Percentiles rank a stretch among this genome's conserved stretches.
Conservation (phyloP, 2,797 vertebrate genomes). For the Onychomys arenicola region DNA sequence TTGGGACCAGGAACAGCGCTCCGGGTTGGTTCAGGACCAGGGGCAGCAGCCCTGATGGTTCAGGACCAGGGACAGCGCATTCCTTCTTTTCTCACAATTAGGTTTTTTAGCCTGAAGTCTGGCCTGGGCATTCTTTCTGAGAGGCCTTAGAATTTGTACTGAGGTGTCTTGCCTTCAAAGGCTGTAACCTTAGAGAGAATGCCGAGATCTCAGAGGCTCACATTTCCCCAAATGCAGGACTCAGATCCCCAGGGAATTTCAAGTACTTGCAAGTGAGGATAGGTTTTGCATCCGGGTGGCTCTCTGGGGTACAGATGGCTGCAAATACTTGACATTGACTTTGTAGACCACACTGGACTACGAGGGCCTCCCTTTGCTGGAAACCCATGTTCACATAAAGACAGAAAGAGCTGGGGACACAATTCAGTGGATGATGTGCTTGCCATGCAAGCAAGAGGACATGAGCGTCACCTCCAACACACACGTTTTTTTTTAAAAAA, state of each 20-base stretch:
- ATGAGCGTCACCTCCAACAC: neutral
- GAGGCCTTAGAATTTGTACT: neutral
- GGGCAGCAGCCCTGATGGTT: neutral
- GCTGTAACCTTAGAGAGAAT: neutral
- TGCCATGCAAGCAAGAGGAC: neutral
- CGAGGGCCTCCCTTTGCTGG: neutral
- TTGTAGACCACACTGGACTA: neutral
- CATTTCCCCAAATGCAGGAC: neutral
- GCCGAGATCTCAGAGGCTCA: neutral
- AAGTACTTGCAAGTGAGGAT: neutral
- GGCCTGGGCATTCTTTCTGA: neutral
- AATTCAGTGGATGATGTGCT: neutral
- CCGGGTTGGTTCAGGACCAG: neutral
- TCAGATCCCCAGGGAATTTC: neutral
- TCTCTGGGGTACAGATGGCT: neutral
- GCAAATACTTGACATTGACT: neutral
- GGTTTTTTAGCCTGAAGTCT: neutral
- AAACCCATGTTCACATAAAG: neutral
- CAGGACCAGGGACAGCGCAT: neutral
- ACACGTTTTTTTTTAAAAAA: too few species aligned
- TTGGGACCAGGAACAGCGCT: neutral
- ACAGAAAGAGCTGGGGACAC: neutral
- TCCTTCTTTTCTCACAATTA: neutral
- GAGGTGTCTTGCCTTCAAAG: neutral
- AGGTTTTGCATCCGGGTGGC: neutral